A percentile compares a stretch with the other conserved stretches of the same genome.
phyloP scores from a whole-genome alignment of 2,113 vertebrate species.

The Bufo bufo region DNA sequence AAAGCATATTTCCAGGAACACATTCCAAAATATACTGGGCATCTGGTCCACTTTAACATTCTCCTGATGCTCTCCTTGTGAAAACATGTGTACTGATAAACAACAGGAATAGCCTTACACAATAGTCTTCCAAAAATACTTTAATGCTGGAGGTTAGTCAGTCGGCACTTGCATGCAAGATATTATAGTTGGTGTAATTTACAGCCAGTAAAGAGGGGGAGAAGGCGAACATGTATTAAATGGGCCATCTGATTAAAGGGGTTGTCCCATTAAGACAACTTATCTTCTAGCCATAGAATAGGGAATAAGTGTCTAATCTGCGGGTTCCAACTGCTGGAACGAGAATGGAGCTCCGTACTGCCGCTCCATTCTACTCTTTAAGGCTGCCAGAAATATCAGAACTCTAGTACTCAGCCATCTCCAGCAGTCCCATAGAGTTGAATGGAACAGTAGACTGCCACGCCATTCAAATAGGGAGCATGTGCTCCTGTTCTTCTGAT shows the following conservation, averaged over 20 bases:
- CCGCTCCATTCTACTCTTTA: too few species aligned
- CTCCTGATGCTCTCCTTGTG: background rate
- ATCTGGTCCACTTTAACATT: slow-evolving; percentile 37
- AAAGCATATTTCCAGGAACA: slow-evolving; percentile 24
- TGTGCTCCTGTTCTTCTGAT: too few species aligned
- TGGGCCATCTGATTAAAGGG: background rate
- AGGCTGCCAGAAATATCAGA: too few species aligned
- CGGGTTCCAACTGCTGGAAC: too few species aligned
- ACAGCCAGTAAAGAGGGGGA: background rate
- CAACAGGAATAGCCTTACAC: background rate
- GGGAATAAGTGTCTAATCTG: too few species aligned
- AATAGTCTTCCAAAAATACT: background rate
- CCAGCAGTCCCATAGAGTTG: too few species aligned
- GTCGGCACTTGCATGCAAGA: background rate
- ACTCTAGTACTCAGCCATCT: too few species aligned
- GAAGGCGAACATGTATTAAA: background rate
- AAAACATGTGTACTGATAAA: slow-evolving; percentile 9
- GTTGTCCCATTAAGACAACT: background rate
- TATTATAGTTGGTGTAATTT: background rate
- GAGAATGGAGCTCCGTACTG: too few species aligned
- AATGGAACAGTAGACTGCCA: too few species aligned
- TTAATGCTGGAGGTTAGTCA: background rate
- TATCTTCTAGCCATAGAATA: too few species aligned
- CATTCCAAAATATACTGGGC: slow-evolving; percentile 30
- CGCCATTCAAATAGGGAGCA: too few species aligned